A percentile compares a stretch with the other conserved stretches of the same genome.
These are phyloP conservation scores for Lithophane semibrunnea DNA, from an alignment of 2,888 invertebrate genomes.

Conservation along the genomic window DNA sequence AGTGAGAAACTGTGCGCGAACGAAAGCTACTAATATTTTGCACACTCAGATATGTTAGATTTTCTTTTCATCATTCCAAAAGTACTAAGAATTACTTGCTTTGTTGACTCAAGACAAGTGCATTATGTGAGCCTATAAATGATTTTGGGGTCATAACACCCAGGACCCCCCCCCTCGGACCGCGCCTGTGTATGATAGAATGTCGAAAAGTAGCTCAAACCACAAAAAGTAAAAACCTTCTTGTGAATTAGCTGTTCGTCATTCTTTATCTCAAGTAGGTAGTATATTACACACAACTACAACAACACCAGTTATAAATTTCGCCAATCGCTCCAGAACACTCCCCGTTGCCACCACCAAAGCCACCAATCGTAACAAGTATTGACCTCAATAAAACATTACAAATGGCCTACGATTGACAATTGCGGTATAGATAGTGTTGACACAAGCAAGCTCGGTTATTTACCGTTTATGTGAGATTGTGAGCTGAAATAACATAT, in stretches of 20 bases:
- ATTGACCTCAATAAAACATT: conserved; percentile 56
- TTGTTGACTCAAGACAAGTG: no score
- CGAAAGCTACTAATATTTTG: no score
- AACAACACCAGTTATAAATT: conserved; percentile 34
- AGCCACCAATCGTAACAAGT: conserved; percentile 28
- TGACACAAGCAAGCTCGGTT: conserved; percentile 11
- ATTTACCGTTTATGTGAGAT: conserved; percentile 35
- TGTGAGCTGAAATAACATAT: conserved; percentile 3
- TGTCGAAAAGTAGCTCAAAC: not conserved
- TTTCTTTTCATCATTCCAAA: no score
- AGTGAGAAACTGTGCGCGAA: no score
- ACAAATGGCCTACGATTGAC: conserved; percentile 47
- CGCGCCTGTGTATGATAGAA: not conserved
- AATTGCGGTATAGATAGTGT: conserved; percentile 25
- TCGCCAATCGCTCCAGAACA: conserved; percentile 46
- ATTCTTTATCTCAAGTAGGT: conserved; percentile 2
- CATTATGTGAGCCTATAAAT: no score
- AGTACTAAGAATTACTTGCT: no score
- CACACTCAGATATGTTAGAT: no score
- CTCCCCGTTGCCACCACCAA: conserved; percentile 24
- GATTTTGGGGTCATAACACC: no score
- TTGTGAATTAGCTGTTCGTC: not conserved
- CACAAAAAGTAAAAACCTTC: not conserved
- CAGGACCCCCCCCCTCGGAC: no score
- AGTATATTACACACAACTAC: not conserved